Conservation (phyloP, 2,888 invertebrate species). For the Drosophila pegasa region DNA sequence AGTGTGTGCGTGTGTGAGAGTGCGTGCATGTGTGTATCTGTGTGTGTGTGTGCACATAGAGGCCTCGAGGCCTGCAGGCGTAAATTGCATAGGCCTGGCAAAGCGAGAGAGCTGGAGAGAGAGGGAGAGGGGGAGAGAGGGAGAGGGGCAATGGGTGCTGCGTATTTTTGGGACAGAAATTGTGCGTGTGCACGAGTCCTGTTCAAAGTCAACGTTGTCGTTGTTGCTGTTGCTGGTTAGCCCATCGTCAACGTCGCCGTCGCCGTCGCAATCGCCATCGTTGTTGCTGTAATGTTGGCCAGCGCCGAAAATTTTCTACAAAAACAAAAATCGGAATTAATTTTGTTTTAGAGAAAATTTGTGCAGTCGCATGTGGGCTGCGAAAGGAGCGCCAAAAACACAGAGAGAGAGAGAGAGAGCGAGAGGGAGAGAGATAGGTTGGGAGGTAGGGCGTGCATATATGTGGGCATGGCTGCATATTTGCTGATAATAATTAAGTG, state of each 20-base stretch:
- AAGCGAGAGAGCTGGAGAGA: slow-evolving; percentile 6
- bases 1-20: slow-evolving; percentile 2
- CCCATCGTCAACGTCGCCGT: slow-evolving; percentile 58
- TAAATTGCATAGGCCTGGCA: slow-evolving; percentile 76
- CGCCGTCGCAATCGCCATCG: slow-evolving; percentile 13
- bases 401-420: background rate
- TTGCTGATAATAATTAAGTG: slow-evolving; percentile 85
- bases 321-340: slow-evolving; percentile 83
- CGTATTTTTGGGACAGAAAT: slow-evolving; percentile 55
- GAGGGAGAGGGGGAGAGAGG: slow-evolving; percentile 4
- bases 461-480: slow-evolving; percentile 74
- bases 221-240: slow-evolving; percentile 38
- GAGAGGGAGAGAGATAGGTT: slow-evolving; percentile 16
- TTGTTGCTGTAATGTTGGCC: slow-evolving; percentile 67
- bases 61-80: slow-evolving; percentile 74
- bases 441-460: slow-evolving; percentile 2
- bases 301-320: slow-evolving; percentile 78
- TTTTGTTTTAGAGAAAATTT: slow-evolving; percentile 84
- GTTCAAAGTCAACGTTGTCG: slow-evolving; percentile 71
- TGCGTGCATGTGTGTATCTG: background rate
- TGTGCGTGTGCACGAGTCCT: slow-evolving; percentile 63
- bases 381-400: slow-evolving; percentile 10
- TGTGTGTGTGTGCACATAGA: slow-evolving; percentile 17
- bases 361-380: slow-evolving; percentile 65
- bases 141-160: slow-evolving; percentile 26